Evolutionary conservation across 2,113 vertebrate genomes (phyloP).

Genomic region (Barbus barbus): DNA sequence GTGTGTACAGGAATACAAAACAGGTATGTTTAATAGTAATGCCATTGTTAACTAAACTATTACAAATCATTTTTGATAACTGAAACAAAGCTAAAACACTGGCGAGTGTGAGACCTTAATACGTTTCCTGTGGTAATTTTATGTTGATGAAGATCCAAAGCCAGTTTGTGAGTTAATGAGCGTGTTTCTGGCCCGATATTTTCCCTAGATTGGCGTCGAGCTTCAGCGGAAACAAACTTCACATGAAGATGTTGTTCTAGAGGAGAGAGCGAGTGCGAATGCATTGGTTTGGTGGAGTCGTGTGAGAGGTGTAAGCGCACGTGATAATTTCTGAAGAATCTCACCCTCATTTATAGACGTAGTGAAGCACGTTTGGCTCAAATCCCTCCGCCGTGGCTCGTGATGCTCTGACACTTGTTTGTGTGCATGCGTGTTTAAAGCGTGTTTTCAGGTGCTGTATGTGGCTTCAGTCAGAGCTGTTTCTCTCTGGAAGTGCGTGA

Average conservation of each 20-base stretch:
- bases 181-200: background rate
- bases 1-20: too few species aligned
- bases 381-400: background rate
- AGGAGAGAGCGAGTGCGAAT: background rate
- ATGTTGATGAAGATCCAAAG: background rate
- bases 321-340: conserved; percentile 35
- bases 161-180: conserved; percentile 37
- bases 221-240: too few species aligned
- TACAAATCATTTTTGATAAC: too few species aligned
- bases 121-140: background rate
- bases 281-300: background rate
- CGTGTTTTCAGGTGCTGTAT: background rate
- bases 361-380: background rate
- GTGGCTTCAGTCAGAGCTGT: background rate
- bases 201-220: too few species aligned
- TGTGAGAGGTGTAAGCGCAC: background rate
- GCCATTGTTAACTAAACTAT: too few species aligned
- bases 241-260: background rate
- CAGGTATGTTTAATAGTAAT: too few species aligned
- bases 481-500: background rate
- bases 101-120: too few species aligned
- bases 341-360: conserved; percentile 20
- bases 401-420: background rate
- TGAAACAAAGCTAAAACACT: too few species aligned
- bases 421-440: background rate